Percentiles rank a stretch among this genome's conserved stretches.
Conservation (phyloP, 2,888 invertebrate species). For the Timema podura region DNA sequence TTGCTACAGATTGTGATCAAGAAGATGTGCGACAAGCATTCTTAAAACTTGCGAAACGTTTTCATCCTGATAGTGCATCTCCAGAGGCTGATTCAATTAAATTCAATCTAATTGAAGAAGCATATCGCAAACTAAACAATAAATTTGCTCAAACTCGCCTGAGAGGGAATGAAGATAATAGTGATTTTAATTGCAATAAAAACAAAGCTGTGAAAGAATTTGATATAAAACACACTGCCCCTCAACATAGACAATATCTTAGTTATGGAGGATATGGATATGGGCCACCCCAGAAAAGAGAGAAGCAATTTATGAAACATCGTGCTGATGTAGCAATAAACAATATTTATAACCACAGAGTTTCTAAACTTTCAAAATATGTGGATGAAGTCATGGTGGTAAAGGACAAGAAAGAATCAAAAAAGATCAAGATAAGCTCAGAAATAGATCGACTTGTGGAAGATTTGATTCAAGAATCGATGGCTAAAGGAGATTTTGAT, state of each 20-base stretch:
- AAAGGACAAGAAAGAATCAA: constrained; percentile 60
- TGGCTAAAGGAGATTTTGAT: constrained; percentile 84
- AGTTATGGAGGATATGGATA: constrained; percentile 73
- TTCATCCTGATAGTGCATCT: constrained; percentile 78
- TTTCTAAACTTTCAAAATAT: constrained; percentile 44
- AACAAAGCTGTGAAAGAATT: constrained; percentile 52
- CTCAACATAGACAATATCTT: constrained; percentile 83
- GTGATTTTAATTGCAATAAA: constrained; percentile 42
- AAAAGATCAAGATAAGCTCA: constrained; percentile 67
- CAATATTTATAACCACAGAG: constrained; percentile 56
- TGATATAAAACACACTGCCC: constrained; percentile 76
- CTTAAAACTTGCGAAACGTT: constrained; percentile 69
- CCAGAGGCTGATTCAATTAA: constrained; percentile 66
- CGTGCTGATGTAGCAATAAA: constrained; percentile 66
- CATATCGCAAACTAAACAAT: constrained; percentile 66
- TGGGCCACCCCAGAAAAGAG: constrained; percentile 73
- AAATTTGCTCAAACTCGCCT: constrained; percentile 61
- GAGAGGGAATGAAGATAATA: constrained; percentile 45
- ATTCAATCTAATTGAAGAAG: constrained; percentile 71
- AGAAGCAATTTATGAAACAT: constrained; percentile 69
- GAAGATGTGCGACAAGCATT: constrained; percentile 69
- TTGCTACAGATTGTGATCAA: constrained; percentile 65
- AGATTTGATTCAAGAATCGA: constrained; percentile 87
- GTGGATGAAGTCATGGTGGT: constrained; percentile 56
- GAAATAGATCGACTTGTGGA: constrained; percentile 67